A percentile compares a stretch with the other conserved stretches of the same genome.
These are phyloP conservation scores for Poeciliopsis turrubarensis DNA, from an alignment of 2,113 vertebrate genomes.

Conservation along the genomic window DNA sequence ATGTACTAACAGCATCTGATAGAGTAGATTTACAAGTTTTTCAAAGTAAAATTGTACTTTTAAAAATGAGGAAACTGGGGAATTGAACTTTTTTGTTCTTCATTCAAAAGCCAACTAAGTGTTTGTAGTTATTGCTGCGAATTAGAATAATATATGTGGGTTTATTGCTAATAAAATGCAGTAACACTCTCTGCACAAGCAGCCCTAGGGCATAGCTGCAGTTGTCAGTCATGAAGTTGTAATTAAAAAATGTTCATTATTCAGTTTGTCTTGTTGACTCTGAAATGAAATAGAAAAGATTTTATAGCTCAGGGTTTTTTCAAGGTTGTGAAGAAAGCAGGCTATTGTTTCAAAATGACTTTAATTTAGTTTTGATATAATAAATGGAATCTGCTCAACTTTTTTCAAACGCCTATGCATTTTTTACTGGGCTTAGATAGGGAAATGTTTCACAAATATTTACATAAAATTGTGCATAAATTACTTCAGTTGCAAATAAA, in stretches of 20 bases:
- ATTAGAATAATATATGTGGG: background rate
- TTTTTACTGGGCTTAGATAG: too few species aligned
- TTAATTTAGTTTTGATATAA: background rate
- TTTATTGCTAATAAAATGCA: background rate
- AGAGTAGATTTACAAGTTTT: background rate
- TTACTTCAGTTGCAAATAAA: too few species aligned
- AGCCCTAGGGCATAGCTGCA: background rate
- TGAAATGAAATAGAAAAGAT: background rate
- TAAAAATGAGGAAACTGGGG: background rate
- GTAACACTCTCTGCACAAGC: background rate
- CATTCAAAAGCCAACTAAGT: too few species aligned
- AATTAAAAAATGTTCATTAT: background rate
- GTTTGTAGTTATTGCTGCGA: too few species aligned
- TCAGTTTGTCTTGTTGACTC: background rate
- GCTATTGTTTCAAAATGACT: background rate
- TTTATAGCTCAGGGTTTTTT: background rate
- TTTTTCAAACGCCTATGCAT: background rate
- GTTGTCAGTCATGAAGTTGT: background rate
- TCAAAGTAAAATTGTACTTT: background rate
- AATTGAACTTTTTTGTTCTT: background rate
- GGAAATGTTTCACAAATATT: too few species aligned
- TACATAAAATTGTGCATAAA: too few species aligned
- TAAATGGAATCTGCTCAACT: background rate
- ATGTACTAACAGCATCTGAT: too few species aligned
- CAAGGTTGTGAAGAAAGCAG: background rate